phyloP scores from a whole-genome alignment of 1,140 invertebrate species.

The Nasonia giraulti region DNA sequence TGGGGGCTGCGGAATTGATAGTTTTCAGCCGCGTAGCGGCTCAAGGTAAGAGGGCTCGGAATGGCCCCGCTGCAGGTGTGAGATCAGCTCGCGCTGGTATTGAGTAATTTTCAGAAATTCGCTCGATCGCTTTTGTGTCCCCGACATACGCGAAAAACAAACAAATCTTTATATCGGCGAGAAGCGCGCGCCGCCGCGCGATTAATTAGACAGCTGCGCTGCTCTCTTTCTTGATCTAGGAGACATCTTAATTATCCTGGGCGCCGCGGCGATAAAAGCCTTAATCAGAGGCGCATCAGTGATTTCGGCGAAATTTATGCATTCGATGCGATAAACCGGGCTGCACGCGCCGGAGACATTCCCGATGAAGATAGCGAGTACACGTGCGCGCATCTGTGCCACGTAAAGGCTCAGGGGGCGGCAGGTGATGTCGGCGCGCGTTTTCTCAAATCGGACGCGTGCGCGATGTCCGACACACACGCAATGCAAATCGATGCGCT shows the following conservation, averaged over 20 bases:
- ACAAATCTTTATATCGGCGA: too few species aligned
- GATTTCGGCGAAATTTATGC: conserved; percentile 14
- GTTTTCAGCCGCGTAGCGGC: not conserved
- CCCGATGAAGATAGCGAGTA: too few species aligned
- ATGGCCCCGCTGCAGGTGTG: too few species aligned
- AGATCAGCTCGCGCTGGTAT: too few species aligned
- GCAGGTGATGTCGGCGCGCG: conserved; percentile 33
- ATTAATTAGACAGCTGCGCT: too few species aligned
- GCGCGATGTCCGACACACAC: not conserved
- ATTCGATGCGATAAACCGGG: not conserved
- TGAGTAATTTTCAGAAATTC: too few species aligned
- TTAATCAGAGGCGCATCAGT: conserved; percentile 12
- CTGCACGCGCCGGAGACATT: not conserved
- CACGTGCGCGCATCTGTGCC: too few species aligned
- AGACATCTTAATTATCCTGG: not conserved
- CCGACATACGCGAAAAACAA: too few species aligned
- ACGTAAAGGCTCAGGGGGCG: not conserved
- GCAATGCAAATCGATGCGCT: not conserved
- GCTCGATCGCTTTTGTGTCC: too few species aligned
- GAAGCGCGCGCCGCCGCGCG: too few species aligned
- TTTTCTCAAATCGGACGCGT: not conserved
- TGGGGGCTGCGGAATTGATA: conserved; percentile 1
- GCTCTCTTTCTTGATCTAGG: not conserved
- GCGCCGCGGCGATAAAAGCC: not conserved
- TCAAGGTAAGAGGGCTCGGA: conserved; percentile 36